A percentile compares a stretch with the other conserved stretches of the same genome.
Evolutionary conservation across 2,113 vertebrate genomes (phyloP).

Genomic region (Tragelaphus scriptus): DNA sequence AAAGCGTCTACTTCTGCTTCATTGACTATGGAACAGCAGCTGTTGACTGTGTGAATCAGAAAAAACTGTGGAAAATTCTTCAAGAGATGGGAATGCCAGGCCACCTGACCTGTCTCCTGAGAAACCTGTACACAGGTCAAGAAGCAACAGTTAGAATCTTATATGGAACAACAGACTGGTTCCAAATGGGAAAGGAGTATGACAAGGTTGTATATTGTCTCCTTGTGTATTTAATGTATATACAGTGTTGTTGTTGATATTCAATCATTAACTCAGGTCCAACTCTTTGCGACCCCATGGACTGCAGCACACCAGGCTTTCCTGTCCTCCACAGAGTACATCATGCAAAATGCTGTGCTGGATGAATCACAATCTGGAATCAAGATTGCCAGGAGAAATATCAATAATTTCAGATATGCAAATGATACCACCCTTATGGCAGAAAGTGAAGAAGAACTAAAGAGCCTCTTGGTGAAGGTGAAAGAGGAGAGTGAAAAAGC

Average conservation of each 20-base stretch:
- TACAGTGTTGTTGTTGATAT: neutral
- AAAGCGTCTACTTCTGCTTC: neutral
- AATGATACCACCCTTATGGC: neutral
- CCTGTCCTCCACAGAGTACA: neutral
- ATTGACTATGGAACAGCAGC: neutral
- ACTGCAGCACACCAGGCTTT: neutral
- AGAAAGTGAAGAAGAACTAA: neutral
- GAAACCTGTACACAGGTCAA: neutral
- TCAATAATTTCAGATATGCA: neutral
- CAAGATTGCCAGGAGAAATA: neutral
- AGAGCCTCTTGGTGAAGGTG: neutral
- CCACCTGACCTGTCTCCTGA: neutral
- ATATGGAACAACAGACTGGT: neutral
- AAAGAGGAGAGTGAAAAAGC: neutral
- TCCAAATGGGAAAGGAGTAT: neutral
- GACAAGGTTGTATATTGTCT: neutral
- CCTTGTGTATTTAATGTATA: neutral
- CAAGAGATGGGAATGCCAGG: neutral
- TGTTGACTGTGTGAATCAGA: neutral
- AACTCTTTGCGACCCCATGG: neutral
- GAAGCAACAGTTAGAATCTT: neutral
- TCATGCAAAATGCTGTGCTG: neutral
- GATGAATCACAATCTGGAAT: neutral
- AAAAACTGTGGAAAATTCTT: neutral
- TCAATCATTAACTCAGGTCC: neutral